Conservation (phyloP, 1,140 invertebrate genomes). For the Cecropterus lyciades region DNA sequence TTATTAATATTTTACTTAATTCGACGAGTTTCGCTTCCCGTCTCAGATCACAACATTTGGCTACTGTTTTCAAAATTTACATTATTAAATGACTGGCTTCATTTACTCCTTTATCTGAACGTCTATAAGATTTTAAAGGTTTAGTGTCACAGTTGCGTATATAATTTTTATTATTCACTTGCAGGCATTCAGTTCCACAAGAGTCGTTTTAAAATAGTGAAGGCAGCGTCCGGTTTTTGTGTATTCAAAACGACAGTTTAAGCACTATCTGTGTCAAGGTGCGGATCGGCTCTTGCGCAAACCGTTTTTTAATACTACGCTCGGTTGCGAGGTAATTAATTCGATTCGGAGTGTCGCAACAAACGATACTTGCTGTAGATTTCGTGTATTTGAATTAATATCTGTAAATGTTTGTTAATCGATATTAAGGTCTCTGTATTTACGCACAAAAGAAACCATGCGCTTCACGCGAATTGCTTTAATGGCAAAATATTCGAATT, state of each 20-base stretch:
- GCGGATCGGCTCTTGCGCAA: slow-evolving; percentile 81
- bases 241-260: slow-evolving; percentile 83
- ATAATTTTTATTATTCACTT: slow-evolving; percentile 29
- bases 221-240: slow-evolving; percentile 82
- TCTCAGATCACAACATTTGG: no score
- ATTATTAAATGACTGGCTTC: no score
- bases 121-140: neutral
- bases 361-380: slow-evolving; percentile 69
- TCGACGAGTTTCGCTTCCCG: no score
- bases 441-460: neutral
- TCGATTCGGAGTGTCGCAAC: slow-evolving; percentile 81
- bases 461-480: neutral
- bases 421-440: slow-evolving; percentile 1
- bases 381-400: slow-evolving; percentile 69
- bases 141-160: neutral
- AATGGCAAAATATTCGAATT: neutral
- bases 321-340: slow-evolving; percentile 82
- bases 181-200: slow-evolving; percentile 41
- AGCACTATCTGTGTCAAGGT: slow-evolving; percentile 81
- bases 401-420: slow-evolving; percentile 29
- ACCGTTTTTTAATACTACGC: slow-evolving; percentile 81
- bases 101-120: no score
- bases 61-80: no score
- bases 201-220: slow-evolving; percentile 68
- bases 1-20: no score